phyloP scores from a whole-genome alignment of 2,797 vertebrate genomes.

The Halcyon chelicuti region DNA sequence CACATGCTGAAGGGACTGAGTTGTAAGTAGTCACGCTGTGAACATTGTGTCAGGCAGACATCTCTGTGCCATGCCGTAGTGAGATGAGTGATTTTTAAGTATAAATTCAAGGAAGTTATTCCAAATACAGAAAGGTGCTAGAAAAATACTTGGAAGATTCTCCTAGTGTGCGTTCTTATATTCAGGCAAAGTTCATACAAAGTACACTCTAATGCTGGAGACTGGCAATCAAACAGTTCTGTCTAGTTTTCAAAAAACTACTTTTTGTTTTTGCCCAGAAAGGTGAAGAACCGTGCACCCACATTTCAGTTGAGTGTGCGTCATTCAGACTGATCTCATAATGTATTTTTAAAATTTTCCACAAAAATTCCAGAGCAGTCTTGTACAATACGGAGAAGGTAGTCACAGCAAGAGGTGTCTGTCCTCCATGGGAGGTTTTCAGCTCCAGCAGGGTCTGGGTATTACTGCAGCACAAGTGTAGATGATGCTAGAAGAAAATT shows the following conservation, averaged over 20 bases:
- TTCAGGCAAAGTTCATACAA: neutral
- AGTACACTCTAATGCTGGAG: neutral
- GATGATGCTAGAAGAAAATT: neutral
- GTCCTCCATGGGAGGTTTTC: neutral
- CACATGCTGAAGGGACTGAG: neutral
- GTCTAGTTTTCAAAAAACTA: neutral
- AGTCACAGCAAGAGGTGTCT: neutral
- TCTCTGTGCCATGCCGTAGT: neutral
- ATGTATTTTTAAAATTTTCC: neutral
- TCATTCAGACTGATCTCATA: neutral
- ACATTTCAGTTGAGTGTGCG: neutral
- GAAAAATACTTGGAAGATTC: neutral
- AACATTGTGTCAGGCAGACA: neutral
- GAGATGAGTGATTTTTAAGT: neutral
- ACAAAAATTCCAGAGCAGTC: neutral
- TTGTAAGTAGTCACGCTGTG: neutral
- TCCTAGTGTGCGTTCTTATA: neutral
- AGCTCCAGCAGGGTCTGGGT: neutral
- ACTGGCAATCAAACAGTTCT: neutral
- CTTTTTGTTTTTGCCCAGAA: neutral
- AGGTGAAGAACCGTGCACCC: neutral
- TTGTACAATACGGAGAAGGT: neutral
- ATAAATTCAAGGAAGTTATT: neutral
- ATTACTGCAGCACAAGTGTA: neutral
- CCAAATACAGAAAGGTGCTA: neutral